phyloP scores from a whole-genome alignment of 2,888 invertebrate species.

The Tolmerus cingulatus region DNA sequence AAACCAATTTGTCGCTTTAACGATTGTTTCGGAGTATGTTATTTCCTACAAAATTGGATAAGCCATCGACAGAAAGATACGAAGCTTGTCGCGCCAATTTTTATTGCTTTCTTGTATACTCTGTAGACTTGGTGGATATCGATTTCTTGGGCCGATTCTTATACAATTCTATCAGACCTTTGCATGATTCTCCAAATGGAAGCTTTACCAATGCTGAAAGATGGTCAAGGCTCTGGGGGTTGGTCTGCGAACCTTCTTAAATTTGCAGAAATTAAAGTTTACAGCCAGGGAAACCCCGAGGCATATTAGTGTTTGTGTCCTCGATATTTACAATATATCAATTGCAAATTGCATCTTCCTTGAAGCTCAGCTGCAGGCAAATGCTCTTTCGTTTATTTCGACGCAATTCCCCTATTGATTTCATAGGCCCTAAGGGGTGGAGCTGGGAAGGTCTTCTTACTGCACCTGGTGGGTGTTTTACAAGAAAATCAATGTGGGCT shows the following conservation, averaged over 20 bases:
- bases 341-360: not conserved
- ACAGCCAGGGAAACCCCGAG: not conserved
- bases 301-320: not conserved
- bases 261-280: not conserved
- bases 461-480: not conserved
- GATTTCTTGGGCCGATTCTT: not conserved
- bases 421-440: not conserved
- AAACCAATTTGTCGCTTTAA: not conserved
- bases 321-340: not conserved
- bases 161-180: not conserved
- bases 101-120: not conserved
- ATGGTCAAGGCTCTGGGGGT: not conserved
- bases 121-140: not conserved
- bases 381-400: not conserved
- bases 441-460: not conserved
- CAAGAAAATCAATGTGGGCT: not conserved
- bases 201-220: not conserved
- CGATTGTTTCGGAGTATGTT: not conserved
- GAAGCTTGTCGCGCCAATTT: not conserved
- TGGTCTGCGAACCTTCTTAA: not conserved
- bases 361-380: not conserved
- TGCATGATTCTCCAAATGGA: not conserved
- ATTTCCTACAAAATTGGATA: not conserved
- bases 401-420: not conserved
- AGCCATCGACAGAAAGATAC: not conserved